Evolutionary conservation across 1,140 invertebrate genomes (phyloP), one percentile per base, ranked within the genome.

Genomic region (Aradophagus sp.): DNA sequence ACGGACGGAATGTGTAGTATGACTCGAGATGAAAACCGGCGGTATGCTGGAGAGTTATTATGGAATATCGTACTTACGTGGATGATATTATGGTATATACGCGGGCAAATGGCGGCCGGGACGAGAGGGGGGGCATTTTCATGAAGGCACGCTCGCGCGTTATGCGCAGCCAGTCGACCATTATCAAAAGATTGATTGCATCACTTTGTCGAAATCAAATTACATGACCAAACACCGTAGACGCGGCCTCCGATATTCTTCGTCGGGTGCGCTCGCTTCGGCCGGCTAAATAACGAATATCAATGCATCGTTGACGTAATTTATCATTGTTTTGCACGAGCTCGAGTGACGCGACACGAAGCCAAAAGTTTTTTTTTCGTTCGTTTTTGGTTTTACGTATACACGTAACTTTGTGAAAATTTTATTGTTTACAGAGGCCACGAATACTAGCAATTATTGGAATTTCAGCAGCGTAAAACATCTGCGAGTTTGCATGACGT

Each of bases 101-200:
- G 59, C 47, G 67, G 41, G 2, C 32, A 45, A 63, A 55, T 55
- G 19, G 34, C 53, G 23, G 36, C 17, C 27, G 19, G 48, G 35
- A 44, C 23, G 20, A 19, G 44, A 62, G 56, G 34, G 42, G 38
- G 31, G 23, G 41, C 32, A 69, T 58, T 65, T 71, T 63, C 48
- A 53, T 59, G 45, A 63, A 19, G 26, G 20, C 31, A 19, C 14
- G 47, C 15, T 61, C 16, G 26, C 7, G 42, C 36, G 19, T 48
- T 53, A 52, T 52, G 36, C 39, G 32, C 38, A 36, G 12, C 58
- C 45, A 58, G 36, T 53, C 35, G 44, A 23, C 48, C 34, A 74
- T 72, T 63, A 66, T 63, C 56, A 47, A 69, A 70, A 79, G 77
- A 80, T 78, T 77, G 77, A 81, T 81, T 73, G 68, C 62, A 66